A percentile compares a stretch with the other conserved stretches of the same genome.
Conservation (phyloP, 2,888 invertebrate species). For the Acanthosepion pharaonis region DNA sequence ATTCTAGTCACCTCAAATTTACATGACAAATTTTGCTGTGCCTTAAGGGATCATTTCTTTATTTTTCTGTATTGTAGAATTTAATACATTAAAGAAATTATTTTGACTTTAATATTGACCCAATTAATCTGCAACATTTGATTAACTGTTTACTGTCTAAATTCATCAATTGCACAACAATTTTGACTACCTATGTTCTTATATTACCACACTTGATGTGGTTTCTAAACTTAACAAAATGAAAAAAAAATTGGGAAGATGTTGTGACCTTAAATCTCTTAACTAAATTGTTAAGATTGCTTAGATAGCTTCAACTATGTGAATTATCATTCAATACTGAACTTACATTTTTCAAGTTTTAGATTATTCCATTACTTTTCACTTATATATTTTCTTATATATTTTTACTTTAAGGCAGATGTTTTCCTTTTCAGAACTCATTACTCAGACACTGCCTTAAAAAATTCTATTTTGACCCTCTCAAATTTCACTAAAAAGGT, state of each 20-base stretch:
- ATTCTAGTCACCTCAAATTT: constrained; percentile 47
- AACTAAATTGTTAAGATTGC: not conserved
- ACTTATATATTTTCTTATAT: not conserved
- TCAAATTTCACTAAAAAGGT: not conserved
- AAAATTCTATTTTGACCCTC: not conserved
- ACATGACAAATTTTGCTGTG: constrained; percentile 64
- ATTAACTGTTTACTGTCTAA: not conserved
- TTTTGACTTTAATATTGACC: not conserved
- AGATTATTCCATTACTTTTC: not conserved
- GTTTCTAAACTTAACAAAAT: not conserved
- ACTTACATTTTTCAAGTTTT: not conserved
- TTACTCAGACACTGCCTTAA: not conserved
- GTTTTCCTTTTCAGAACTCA: not conserved
- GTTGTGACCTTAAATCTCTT: not conserved
- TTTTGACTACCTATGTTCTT: not conserved
- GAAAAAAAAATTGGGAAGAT: not conserved
- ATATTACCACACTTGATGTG: not conserved
- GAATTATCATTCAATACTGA: not conserved
- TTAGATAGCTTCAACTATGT: not conserved
- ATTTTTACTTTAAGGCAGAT: not conserved
- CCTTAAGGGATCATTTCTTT: constrained; percentile 65
- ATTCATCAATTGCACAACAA: not conserved
- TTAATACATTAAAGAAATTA: constrained; percentile 36
- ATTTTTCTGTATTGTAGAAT: constrained; percentile 39
- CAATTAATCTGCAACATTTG: not conserved